Base-by-base conservation (phyloP, 1,140 invertebrate genomes). In the Eurosta solidaginis region DNA sequence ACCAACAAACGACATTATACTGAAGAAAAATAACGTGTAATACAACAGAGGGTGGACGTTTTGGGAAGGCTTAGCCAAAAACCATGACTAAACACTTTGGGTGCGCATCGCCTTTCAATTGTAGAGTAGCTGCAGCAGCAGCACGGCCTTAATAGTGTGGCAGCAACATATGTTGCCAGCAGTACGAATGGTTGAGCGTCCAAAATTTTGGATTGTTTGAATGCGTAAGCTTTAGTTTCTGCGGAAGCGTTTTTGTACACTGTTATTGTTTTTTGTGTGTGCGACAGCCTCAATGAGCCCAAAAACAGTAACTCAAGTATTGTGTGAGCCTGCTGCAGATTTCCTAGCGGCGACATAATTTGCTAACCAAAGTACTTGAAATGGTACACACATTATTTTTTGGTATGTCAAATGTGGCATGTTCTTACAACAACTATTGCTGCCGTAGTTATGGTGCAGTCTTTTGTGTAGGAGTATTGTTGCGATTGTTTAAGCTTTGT, bases 51-150 rank as follows among this genome's bases (percentile, higher is more conserved):
- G 25, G n/a, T 22, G 29, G 25, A 20, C n/a, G n/a, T n/a, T n/a
- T n/a, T n/a, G 27, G 29, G 27, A 36, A 36, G 29, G 33, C 36
- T 68, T 40, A 42, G 59, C 59, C 3, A 29, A 40, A 82, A 85
- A 86, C 85, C 85, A 86, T 86, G 83, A 86, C 85, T 86, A 86
- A 86, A 82, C 81, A 82, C 81, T 84, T 86, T 84, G 80, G 84
- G 81, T 84, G 82, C 80, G 84, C 83, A 83, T 85, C 7, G 33
- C 17, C 33, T 59, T 17, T 3, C 29, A 5, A 33, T 59, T 59
- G 54, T 12, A 59, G 45, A 47, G 45, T n/a, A 47, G 45, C 45
- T 17, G 27, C 12, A 33, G 25, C 27, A 59, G n/a, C 27, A 59
- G 14, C 68, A 74, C 20, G 9, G 22, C 12, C 68, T 45, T 74